Conservation (phyloP, 1,140 invertebrate species). For the Amphibalanus amphitrite region DNA sequence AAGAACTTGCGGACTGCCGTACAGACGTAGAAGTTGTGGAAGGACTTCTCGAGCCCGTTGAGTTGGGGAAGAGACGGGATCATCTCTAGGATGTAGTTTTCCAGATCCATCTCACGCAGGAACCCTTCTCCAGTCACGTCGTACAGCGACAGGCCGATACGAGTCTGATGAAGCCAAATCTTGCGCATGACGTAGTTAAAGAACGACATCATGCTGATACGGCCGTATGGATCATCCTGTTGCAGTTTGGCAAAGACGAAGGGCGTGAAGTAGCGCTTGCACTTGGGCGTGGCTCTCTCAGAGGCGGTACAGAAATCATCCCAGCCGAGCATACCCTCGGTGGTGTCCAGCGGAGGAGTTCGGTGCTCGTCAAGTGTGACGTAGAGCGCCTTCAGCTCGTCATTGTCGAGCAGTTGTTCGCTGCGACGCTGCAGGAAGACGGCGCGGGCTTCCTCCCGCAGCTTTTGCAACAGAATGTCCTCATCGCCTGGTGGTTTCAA, state of each 20-base stretch:
- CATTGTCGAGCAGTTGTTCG: conserved; percentile 61
- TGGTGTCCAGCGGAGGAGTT: not conserved
- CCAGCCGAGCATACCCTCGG: not conserved
- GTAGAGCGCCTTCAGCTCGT: conserved; percentile 50
- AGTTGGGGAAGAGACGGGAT: conserved; percentile 78
- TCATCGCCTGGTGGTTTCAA: conserved; percentile 55
- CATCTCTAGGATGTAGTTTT: conserved; percentile 84
- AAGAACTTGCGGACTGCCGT: conserved; percentile 88
- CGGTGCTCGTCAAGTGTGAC: not conserved
- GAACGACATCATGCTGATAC: conserved; percentile 60
- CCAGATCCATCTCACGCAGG: conserved; percentile 73
- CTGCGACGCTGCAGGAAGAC: conserved; percentile 68
- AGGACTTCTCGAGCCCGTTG: conserved; percentile 75
- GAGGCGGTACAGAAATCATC: not conserved
- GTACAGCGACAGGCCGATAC: conserved; percentile 80
- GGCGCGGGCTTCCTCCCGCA: conserved; percentile 71
- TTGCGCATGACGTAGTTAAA: conserved; percentile 93
- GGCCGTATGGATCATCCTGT: conserved; percentile 59
- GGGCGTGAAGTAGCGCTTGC: conserved; percentile 61
- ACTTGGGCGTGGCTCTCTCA: conserved; percentile 35
- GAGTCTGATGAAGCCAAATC: conserved; percentile 81
- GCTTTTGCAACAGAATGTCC: conserved; percentile 53
- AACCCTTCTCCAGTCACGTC: conserved; percentile 85
- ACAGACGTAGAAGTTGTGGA: conserved; percentile 91
- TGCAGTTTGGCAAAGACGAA: conserved; percentile 71